These are phyloP conservation scores for Smittia sp. DNA, from an alignment of 2,888 invertebrate genomes.

Conservation along the genomic window DNA sequence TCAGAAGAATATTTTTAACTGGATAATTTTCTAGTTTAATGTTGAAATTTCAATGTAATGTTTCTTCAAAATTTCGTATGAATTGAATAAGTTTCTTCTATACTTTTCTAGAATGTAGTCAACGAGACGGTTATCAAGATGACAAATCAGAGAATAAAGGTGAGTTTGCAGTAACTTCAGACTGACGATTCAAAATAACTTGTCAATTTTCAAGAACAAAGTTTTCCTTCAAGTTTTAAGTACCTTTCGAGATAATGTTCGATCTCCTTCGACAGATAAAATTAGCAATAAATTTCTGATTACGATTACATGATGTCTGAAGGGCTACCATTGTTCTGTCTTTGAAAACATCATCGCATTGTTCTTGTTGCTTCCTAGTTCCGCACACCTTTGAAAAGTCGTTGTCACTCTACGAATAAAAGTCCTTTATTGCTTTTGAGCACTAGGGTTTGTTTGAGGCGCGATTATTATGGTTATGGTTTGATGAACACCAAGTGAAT, in stretches of 20 bases:
- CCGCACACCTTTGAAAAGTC: conserved; percentile 18
- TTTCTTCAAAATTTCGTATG: not conserved
- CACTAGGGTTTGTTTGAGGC: conserved; percentile 28
- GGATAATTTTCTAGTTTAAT: too few relatives aligned
- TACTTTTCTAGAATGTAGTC: conserved; percentile 14
- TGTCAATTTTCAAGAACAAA: too few relatives aligned
- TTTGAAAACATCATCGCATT: not conserved
- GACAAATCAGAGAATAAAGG: conserved; percentile 39
- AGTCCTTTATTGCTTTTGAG: not conserved
- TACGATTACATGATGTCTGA: not conserved
- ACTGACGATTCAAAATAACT: not conserved
- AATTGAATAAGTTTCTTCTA: too few relatives aligned
- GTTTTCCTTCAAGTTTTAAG: too few relatives aligned
- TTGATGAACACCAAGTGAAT: conserved; percentile 34
- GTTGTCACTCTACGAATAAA: conserved; percentile 7
- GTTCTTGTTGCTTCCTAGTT: not conserved
- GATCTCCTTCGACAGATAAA: not conserved
- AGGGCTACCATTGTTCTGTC: not conserved
- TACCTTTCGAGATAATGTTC: too few relatives aligned
- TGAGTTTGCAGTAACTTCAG: not conserved
- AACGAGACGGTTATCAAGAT: conserved; percentile 20
- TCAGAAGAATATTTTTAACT: too few relatives aligned
- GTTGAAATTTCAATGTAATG: too few relatives aligned
- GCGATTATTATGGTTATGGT: conserved; percentile 40
- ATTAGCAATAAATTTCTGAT: conserved; percentile 8